Evolutionary conservation across 2,888 invertebrate species (phyloP), one percentile per base, ranked within the genome.

Genomic region (Drosophila borealis): DNA sequence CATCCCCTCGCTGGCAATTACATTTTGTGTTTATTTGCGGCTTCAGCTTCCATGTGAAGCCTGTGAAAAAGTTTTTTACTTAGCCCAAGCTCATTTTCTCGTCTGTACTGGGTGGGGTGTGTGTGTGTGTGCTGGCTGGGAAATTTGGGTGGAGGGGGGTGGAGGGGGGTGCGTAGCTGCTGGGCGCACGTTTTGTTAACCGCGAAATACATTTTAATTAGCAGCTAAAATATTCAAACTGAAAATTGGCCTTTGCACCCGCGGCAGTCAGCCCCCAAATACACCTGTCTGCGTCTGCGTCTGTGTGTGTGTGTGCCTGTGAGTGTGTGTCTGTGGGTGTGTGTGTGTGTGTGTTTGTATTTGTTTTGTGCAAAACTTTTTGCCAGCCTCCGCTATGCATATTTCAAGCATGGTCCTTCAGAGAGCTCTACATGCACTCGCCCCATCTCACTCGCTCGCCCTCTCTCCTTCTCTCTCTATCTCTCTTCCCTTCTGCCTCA

Each of bases 171-270:
- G 39, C n/a, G 25, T 5, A 17, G 17, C 19, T 37, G 51, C 6
- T 10, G 55, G 37, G 64, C 48, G 70, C 70, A 50, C 78, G 84
- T 82, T 88, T 80, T 80, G 88, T 78, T 85, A 85, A 75, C 88
- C 88, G 80, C 86, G 83, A 88, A 29, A 84, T 88, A 88, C 88
- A 88, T 84, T 84, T 84, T 84, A 84, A 84, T 84, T 84, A 84
- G 83, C 86, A 88, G 83, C 83, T 84, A 74, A 88, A 84, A 84
- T 84, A 84, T 84, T 84, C 83, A 84, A 88, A 88, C 88, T 81
- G 69, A 74, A 88, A 83, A 88, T 83, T 83, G 88, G 74, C 80
- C 83, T 81, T 74, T 88, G 76, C 85, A 34, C 81, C 69, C 49
- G 56, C 42, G 66, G 71, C 49, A 29, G 29, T 29, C 51, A 46